phyloP scores from a whole-genome alignment of 2,113 vertebrate species.

The Nycticebus coucang region DNA sequence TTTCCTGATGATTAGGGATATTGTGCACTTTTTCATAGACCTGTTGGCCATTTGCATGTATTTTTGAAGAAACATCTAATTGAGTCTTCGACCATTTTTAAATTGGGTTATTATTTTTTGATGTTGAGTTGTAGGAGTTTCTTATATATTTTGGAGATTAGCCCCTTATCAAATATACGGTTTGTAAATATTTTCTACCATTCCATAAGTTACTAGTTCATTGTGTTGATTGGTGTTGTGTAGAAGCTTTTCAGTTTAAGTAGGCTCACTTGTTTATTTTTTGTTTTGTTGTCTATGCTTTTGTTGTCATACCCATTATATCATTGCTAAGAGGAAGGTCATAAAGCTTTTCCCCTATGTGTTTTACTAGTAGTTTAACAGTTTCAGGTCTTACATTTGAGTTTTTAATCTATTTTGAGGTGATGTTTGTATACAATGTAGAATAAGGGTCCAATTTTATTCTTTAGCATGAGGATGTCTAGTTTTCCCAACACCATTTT shows the following conservation, averaged over 20 bases:
- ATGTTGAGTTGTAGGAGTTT: neutral
- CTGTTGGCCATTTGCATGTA: neutral
- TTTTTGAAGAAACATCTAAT: neutral
- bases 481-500: neutral
- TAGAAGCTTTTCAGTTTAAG: neutral
- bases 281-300: neutral
- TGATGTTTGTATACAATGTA: neutral
- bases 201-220: neutral
- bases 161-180: neutral
- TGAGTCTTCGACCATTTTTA: neutral
- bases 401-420: neutral
- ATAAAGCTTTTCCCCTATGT: neutral
- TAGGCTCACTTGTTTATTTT: neutral
- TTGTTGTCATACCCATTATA: neutral
- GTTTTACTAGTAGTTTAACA: neutral
- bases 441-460: neutral
- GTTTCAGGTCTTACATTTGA: neutral
- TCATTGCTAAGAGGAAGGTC: neutral
- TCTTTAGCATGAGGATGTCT: too few relatives aligned
- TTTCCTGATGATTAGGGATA: neutral
- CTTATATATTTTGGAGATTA: neutral
- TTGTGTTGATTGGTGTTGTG: neutral
- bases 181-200: neutral
- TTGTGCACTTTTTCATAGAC: neutral
- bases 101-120: neutral